Evolutionary conservation across 2,888 invertebrate species (phyloP), one percentile per base, ranked within the genome.

Genomic region (Amblyjoppa fuscipennis): DNA sequence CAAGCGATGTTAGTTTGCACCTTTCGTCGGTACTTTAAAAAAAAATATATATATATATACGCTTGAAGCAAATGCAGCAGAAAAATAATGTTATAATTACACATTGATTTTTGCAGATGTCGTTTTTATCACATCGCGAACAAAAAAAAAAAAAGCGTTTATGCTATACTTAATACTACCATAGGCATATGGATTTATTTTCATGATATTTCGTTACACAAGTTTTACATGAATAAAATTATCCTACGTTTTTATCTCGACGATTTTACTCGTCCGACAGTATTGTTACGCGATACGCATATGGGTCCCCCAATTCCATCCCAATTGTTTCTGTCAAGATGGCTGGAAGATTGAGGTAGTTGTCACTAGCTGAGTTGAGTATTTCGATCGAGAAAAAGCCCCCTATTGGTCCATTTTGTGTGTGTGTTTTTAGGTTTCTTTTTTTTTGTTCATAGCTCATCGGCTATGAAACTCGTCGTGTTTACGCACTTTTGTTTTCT

Each of bases 321-420:
- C 56, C 34, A 41, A 76, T 69, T 53, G 25, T 79, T 56, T 78
- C n/a, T 41, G 31, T 73, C 31, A 76, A 68, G 76, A 80, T 76
- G 80, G 74, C 68, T 83, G 76, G 77, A 76, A 80, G 68, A 49
- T 80, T 86, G 85, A 86, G 85, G 85, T 86, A 86, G 85, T 86
- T 86, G 83, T 73, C 85, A 86, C 85, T 85, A 85, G 85, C 79
- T 80, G 85, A 83, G 83, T 76, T 77, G 83, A 86, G 83, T 80
- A 45, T 77, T 61, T 83, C 85, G 77, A 81, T 69, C 77, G 80
- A 81, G 83, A 81, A 83, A 83, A 81, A 45, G 51, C 77, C 79
- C 84, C 80, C 77, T 64, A 77, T 86, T 86, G 83, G 83, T 86
- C 85, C 83, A 77, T 83, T 81, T 71, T 34, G 45, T 49, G 45